These are phyloP conservation scores for Raphicerus campestris DNA, from an alignment of 2,113 vertebrate species.

Conservation along the genomic window DNA sequence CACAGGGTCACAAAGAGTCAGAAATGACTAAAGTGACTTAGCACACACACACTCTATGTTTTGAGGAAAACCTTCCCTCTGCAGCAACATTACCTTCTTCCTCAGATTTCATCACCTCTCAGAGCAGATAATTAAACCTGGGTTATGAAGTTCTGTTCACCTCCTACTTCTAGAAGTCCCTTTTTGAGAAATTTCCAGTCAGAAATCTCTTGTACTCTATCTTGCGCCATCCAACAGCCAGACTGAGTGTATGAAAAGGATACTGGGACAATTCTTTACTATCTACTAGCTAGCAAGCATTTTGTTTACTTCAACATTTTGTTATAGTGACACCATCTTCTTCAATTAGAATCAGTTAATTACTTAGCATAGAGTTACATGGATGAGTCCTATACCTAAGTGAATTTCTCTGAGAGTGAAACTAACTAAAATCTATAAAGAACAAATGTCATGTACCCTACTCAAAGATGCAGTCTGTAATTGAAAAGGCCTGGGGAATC, in stretches of 20 bases:
- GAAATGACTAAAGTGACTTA: neutral
- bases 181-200: neutral
- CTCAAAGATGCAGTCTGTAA: neutral
- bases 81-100: neutral
- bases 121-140: neutral
- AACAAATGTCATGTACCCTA: neutral
- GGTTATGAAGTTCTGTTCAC: neutral
- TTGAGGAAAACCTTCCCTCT: neutral
- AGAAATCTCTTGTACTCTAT: neutral
- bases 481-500: neutral
- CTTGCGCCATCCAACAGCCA: neutral
- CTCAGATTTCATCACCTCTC: neutral
- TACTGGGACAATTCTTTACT: neutral
- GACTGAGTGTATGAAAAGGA: neutral
- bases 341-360: conserved; percentile 1
- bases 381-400: neutral
- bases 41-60: neutral
- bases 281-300: neutral
- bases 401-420: neutral
- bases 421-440: neutral
- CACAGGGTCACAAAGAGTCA: neutral
- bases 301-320: conserved; percentile 20
- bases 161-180: neutral
- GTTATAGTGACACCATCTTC: neutral
- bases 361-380: neutral